Evolutionary conservation across 2,888 invertebrate genomes (phyloP).

Genomic region (Amphiduros pacificus): DNA sequence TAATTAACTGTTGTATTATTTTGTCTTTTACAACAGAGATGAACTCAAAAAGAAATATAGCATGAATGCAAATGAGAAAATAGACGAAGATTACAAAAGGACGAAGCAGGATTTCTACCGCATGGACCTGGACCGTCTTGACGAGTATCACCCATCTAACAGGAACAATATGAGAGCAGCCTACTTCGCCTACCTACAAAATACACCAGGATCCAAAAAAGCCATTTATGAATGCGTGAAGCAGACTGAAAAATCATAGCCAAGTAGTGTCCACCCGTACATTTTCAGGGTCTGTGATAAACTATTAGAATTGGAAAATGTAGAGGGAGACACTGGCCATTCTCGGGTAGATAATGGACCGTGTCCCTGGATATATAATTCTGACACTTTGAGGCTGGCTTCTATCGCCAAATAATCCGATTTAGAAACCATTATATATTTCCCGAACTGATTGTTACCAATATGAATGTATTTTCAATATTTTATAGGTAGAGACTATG

Average conservation of each 20-base stretch:
- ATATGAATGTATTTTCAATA: too few species aligned
- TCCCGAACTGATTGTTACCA: too few species aligned
- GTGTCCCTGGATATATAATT: too few species aligned
- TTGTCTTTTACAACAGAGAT: slow-evolving; percentile 32
- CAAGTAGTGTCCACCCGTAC: background rate
- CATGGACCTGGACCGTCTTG: slow-evolving; percentile 54
- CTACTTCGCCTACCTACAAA: slow-evolving; percentile 58
- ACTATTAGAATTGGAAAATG: too few species aligned
- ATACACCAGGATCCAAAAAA: slow-evolving; percentile 55
- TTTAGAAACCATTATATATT: too few species aligned
- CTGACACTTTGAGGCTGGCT: too few species aligned
- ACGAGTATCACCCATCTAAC: slow-evolving; percentile 46
- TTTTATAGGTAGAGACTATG: too few species aligned
- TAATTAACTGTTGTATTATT: background rate
- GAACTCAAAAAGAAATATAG: slow-evolving; percentile 48
- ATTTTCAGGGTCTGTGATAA: too few species aligned
- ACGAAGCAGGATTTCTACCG: slow-evolving; percentile 56
- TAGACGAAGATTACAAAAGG: slow-evolving; percentile 48
- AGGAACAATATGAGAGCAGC: slow-evolving; percentile 48
- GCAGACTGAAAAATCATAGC: background rate
- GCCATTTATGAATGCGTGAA: slow-evolving; percentile 51
- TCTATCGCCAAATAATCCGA: too few species aligned
- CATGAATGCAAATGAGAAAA: slow-evolving; percentile 38
- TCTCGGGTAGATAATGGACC: too few species aligned
- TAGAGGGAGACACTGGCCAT: too few species aligned